Base-by-base conservation (phyloP, 1,140 invertebrate species). In the Caenorhabditis tropicalis region DNA sequence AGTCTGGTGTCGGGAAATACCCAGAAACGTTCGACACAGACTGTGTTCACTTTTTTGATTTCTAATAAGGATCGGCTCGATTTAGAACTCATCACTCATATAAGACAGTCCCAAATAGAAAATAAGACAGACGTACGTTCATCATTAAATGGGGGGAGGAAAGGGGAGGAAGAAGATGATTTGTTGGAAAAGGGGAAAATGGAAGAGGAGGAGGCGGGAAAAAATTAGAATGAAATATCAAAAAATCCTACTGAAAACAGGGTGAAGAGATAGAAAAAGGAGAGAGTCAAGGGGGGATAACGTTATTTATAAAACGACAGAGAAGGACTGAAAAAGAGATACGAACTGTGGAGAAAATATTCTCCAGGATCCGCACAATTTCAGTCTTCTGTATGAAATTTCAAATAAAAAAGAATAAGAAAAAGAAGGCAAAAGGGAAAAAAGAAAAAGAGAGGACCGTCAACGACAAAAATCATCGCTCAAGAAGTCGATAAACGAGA, bases 191-290 rank as follows among this genome's bases (percentile, higher is more conserved):
- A 15, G 36, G 31, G 58, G 58, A 65, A 21, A 21, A 21, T 10
- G 33, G 24, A 15, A 19, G 19, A 36, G 19, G 24, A 33, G 36
- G 24, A 15, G 58, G 19, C 29, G 31, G 15, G 29, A 36, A 24
- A 43, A 46, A 74, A 74, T 36, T 19, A n/a, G 15, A 10, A n/a
- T 2, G 4, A 19, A 39, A 33, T n/a, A 36, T 65, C 27, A 19
- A 65, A 65, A 65, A 74, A 74, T 74, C 65, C 65, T 74, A 74
- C 65, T 74, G 43, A 46, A 74, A 74, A 27, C 0, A n/a, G 10
- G 49, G 4, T 12, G 53, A 58, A 58, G 2, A 9, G 7, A 5
- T 2, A n/a, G n/a, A 15, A 65, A n/a, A 5, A 65, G 31, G 31
- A 33, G 29, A 16, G 15, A 31, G 31, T n/a, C n/a, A n/a, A 33